Conservation (phyloP, 2,888 invertebrate genomes). For the Cataglyphis cursor region DNA sequence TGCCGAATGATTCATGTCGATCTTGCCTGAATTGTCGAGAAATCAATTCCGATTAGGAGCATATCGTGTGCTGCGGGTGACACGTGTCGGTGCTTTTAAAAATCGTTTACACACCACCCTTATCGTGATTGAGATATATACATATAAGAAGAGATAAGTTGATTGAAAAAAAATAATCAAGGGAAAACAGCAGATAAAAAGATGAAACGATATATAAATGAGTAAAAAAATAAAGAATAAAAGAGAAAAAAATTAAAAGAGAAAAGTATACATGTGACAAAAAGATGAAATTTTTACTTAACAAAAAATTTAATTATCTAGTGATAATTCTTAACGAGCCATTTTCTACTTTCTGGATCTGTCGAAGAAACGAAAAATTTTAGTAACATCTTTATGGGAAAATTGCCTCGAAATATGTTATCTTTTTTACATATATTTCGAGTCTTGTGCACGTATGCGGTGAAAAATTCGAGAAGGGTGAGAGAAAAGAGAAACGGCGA, state of each 20-base stretch:
- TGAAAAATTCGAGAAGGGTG: conserved; percentile 22
- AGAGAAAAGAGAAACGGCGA: background rate
- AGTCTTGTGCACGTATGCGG: background rate
- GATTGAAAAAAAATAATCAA: background rate
- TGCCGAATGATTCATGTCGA: conserved; percentile 49
- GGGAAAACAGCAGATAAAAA: background rate
- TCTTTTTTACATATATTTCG: conserved; percentile 12
- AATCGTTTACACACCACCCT: conserved; percentile 14
- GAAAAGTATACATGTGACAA: background rate
- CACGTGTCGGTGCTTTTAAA: conserved; percentile 44
- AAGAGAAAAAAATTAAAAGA: background rate
- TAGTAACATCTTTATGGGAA: background rate
- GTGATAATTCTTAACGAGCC: background rate
- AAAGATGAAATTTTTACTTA: background rate
- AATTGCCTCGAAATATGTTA: background rate
- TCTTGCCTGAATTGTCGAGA: conserved; percentile 21
- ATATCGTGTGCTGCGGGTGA: conserved; percentile 47
- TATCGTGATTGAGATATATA: background rate
- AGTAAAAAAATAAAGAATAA: background rate
- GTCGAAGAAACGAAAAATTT: background rate
- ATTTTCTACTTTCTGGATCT: background rate
- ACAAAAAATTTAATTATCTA: background rate
- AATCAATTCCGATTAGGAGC: conserved; percentile 39
- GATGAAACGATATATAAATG: background rate
- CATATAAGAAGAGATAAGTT: background rate